phyloP scores from a whole-genome alignment of 2,797 vertebrate genomes.

The Coranthus polyacanthus region DNA sequence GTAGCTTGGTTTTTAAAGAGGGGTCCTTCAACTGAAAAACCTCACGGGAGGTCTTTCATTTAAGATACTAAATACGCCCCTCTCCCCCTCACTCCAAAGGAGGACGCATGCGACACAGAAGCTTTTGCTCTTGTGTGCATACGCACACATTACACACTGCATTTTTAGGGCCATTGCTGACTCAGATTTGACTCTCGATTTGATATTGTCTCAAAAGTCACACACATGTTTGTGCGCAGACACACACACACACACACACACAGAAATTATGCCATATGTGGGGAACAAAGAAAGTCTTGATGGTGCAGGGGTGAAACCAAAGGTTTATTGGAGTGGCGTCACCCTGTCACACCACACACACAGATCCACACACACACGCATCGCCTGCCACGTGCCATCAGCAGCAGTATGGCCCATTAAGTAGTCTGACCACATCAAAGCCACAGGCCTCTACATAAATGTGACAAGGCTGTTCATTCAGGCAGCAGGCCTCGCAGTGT shows the following conservation, averaged over 20 bases:
- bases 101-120: slow-evolving; percentile 26
- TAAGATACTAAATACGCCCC: slow-evolving; percentile 46
- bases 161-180: slow-evolving; percentile 26
- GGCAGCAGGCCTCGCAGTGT: slow-evolving; percentile 1
- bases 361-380: neutral
- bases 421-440: slow-evolving; percentile 21
- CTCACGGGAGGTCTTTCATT: slow-evolving; percentile 76
- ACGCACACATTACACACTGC: slow-evolving; percentile 1
- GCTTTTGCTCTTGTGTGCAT: neutral
- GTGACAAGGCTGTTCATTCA: neutral
- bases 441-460: neutral
- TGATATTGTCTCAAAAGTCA: slow-evolving; percentile 17
- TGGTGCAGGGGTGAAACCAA: slow-evolving; percentile 23
- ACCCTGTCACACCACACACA: slow-evolving; percentile 18
- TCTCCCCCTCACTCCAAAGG: slow-evolving; percentile 21
- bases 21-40: slow-evolving; percentile 65
- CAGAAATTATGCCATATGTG: slow-evolving; percentile 7
- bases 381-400: slow-evolving; percentile 16
- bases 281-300: slow-evolving; percentile 9
- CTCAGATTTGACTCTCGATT: slow-evolving; percentile 9
- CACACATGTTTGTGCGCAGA: neutral
- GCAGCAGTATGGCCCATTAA: slow-evolving; percentile 10
- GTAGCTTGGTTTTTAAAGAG: slow-evolving; percentile 68
- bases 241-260: slow-evolving; percentile 5
- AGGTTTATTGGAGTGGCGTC: slow-evolving; percentile 25